Conservation (phyloP, 2,888 invertebrate genomes). For the Arrhopalites spinosus region DNA sequence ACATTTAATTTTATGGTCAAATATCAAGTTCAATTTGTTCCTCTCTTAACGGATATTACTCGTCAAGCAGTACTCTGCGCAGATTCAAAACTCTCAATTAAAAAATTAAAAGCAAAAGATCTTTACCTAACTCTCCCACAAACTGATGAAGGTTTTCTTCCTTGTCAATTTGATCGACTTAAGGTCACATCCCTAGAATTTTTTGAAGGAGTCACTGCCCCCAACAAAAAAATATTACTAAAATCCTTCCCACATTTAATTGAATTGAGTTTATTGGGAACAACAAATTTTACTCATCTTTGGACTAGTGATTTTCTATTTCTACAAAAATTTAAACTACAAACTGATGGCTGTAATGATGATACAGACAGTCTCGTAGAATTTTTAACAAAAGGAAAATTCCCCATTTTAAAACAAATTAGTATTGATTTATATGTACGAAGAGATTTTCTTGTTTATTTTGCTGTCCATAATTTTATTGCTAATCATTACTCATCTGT, state of each 20-base stretch:
- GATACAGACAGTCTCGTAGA: neutral
- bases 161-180: neutral
- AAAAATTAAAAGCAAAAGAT: constrained; percentile 4
- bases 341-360: neutral
- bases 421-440: constrained; percentile 9
- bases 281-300: neutral
- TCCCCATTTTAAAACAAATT: neutral
- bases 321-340: neutral
- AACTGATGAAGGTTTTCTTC: neutral
- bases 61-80: neutral
- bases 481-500: neutral
- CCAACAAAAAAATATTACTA: constrained; percentile 8
- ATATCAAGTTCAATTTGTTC: neutral
- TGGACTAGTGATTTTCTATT: neutral
- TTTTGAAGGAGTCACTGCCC: constrained; percentile 14
- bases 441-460: constrained; percentile 9
- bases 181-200: constrained; percentile 1
- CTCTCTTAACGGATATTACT: neutral
- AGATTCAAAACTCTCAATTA: neutral
- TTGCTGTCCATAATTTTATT: constrained; percentile 20
- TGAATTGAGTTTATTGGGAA: neutral
- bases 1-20: constrained; percentile 9
- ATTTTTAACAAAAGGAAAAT: constrained; percentile 11
- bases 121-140: neutral
- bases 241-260: constrained; percentile 1